Conservation (phyloP, 2,113 vertebrate genomes). For the Toxotes jaculatrix region DNA sequence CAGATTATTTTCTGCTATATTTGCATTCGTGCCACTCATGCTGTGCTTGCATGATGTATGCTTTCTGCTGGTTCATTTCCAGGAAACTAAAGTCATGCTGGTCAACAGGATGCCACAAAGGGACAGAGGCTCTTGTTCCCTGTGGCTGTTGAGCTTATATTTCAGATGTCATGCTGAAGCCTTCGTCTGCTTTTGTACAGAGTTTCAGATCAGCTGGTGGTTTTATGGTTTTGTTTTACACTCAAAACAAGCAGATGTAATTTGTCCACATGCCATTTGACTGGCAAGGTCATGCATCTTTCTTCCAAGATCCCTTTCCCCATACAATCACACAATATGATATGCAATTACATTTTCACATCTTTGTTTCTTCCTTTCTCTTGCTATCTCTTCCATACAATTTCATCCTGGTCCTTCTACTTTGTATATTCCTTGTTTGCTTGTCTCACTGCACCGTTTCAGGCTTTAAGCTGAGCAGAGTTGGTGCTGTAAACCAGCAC, state of each 20-base stretch:
- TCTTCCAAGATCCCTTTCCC: background rate
- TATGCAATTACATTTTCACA: background rate
- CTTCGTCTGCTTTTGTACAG: background rate
- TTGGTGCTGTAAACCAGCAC: no score
- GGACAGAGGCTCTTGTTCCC: constrained; percentile 22
- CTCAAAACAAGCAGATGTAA: background rate
- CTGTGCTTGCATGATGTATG: background rate
- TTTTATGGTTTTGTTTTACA: background rate
- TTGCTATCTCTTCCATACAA: background rate
- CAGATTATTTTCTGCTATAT: constrained; percentile 6
- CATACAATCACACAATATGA: background rate
- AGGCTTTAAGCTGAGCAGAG: background rate
- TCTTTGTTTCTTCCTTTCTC: background rate
- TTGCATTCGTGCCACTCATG: constrained; percentile 8
- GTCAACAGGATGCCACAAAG: constrained; percentile 15
- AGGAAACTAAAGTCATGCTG: constrained; percentile 19
- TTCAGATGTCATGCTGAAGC: constrained; percentile 5
- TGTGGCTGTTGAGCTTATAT: constrained; percentile 11
- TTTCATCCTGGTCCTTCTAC: background rate
- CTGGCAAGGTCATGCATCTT: background rate
- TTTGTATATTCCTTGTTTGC: background rate
- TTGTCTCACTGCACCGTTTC: background rate
- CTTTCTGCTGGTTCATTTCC: constrained; percentile 24
- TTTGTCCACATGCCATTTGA: background rate
- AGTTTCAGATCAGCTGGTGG: background rate